A percentile compares a stretch with the other conserved stretches of the same genome.
phyloP scores from a whole-genome alignment of 1,140 invertebrate species.

The Aphaenogaster rudis region DNA sequence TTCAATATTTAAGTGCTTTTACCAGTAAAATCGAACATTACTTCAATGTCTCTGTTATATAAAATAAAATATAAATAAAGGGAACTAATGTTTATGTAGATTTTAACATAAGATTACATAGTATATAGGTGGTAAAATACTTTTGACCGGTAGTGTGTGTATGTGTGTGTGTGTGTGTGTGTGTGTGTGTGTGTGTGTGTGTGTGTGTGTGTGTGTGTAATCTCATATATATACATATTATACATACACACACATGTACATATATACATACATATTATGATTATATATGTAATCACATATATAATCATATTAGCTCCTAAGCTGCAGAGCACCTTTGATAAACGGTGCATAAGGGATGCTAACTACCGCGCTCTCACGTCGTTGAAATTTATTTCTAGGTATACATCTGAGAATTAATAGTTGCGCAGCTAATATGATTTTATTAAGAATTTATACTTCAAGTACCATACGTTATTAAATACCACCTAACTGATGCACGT shows the following conservation, averaged over 20 bases:
- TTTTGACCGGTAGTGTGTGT: too few relatives aligned
- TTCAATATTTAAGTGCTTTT: too few relatives aligned
- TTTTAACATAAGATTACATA: too few relatives aligned
- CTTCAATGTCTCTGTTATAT: too few relatives aligned
- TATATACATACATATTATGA: background rate
- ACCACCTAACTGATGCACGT: background rate
- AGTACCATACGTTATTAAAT: background rate
- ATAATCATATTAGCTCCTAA: conserved; percentile 1
- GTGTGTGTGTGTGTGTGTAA: too few relatives aligned
- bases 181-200: too few relatives aligned
- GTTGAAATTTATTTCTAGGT: background rate
- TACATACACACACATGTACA: background rate
- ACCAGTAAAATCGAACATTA: too few relatives aligned
- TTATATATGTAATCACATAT: background rate
- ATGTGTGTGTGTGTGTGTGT: too few relatives aligned
- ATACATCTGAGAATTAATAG: background rate
- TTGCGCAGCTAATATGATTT: background rate
- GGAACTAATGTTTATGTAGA: too few relatives aligned
- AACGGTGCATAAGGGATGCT: conserved; percentile 13
- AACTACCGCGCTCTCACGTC: background rate
- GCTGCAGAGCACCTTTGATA: conserved; percentile 14
- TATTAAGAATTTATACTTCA: conserved; percentile 21
- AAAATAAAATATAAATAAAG: too few relatives aligned
- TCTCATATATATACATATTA: too few relatives aligned
- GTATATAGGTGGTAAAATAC: too few relatives aligned